Base-by-base conservation (phyloP, 2,113 vertebrate genomes). In the Pedetes capensis region DNA sequence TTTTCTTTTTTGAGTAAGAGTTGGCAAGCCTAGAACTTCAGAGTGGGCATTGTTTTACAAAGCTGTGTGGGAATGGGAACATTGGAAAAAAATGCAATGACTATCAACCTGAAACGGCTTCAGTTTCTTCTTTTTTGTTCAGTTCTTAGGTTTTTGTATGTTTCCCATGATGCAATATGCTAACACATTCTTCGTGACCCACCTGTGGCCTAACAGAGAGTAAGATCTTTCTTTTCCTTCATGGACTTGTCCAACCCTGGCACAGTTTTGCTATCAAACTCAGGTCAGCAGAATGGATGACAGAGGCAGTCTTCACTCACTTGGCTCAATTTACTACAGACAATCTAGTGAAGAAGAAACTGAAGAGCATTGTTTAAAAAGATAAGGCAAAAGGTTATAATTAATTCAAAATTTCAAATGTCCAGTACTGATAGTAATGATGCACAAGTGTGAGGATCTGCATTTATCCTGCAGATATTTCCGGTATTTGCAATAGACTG, bases 61-160 rank as follows among this genome's bases (percentile, higher is more conserved):
- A 53, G 32, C 72, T 83, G 44, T 79, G 8, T 93, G 75, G 61
- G 55, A 84, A 66, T 14, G 32, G 63, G 53, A 80, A 80, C 42
- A 72, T 10, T 92, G 87, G 80, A 94, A 76, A 42, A 81, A 51
- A 59, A 14, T 42, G 51, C 34, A 25, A 6, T 6, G 29, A 47
- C 57, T 84, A 66, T 88, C 87, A 53, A 34, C 39, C 71, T 51
- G 39, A 74, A 89, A 87, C 17, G 61, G 88, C 72, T 68, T 95
- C 94, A 59, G 71, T 81, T 92, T 95, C 76, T 72, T 64, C 64
- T 91, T 76, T 92, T 37, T 90, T 42, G 32, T 22, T 96, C 71
- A 81, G 76, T 71, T 81, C 44, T 91, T 87, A 55, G 29, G 18
- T 69, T 63, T 68, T 78, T 68, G 37, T 81, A 59, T 51, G 25